Base-by-base conservation (phyloP, 2,113 vertebrate species). In the Nasalis larvatus region DNA sequence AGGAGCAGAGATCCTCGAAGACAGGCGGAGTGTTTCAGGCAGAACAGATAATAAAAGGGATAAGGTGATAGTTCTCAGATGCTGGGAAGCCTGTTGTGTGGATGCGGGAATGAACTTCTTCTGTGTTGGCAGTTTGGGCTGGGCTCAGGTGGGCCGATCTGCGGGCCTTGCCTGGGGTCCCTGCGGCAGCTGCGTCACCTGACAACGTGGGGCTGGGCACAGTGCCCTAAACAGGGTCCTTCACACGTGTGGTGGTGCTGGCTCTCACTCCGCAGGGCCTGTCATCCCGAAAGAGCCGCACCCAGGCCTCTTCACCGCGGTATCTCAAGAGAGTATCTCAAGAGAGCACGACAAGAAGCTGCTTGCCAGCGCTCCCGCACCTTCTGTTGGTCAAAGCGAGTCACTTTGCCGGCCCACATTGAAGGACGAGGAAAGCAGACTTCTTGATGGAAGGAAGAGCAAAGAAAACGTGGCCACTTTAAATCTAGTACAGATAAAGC, bases 251-350 rank as follows among this genome's bases (percentile, higher is more conserved):
- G 21, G 6, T 20, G 54, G 37, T 20, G 42, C 77, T 35, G 27
- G 12, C 56, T 69, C 2, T 42, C 4, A 4, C 6, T 0, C 60
- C 42, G 2, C 3, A 1, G 3, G 74, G 32, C 25, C 37, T 40
- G n/a, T 1, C 30, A 1, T 30, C 27, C 84, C 83, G 30, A 35
- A 4, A 25, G 35, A 49, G 73, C 12, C 25, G 27, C 5, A 21
- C 9, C n/a, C 10, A n/a, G 58, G 49, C 42, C 32, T n/a, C 73
- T 52, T 56, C 49, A 25, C 25, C 0, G 3, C 16, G 11, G 40
- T 9, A 35, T 20, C 40, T 14, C 32, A 30, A 32, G 45, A 20
- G 35, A 17, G 25, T 9, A 35, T 20, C 40, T 14, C 32, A 30
- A 32, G 45, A 20, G 35, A 17, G 25, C 42, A 12, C 0, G 25